Evolutionary conservation across 2,888 invertebrate genomes (phyloP), one percentile per base, ranked within the genome.

Genomic region (Danaus chrysippus): DNA sequence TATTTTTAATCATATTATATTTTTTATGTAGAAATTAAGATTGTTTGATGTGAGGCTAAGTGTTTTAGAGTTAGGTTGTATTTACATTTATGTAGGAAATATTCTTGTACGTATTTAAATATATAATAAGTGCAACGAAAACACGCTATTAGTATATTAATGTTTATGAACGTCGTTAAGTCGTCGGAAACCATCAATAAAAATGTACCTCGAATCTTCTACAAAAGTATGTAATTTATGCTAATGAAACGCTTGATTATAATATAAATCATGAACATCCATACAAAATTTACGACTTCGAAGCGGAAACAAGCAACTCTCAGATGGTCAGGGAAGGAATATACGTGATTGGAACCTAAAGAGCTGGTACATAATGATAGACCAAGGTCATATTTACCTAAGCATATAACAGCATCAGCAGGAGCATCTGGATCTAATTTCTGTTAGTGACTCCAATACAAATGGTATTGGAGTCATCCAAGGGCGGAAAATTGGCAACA

Each of bases 351-450:
- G 57, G 67, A 67, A 67, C 54, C 64, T 65, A 68, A 75, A 73
- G 72, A 71, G 73, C 71, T 73, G 54, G 65, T 55, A 64, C 19
- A 46, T 58, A 60, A 49, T 44, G 43, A 53, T 56, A 23, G 56
- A n/a, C 43, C 79, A 83, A 82, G 81, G 79, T 78, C 77, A 75
- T 67, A 69, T 75, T 77, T 85, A 88, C 87, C 87, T 87, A 78
- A 88, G 78, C 86, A 86, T 79, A 81, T 83, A 82, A 77, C 76
- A 69, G 75, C 73, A 65, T 75, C 74, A 64, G 73, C 73, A 69
- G 72, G 62, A 71, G 73, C 68, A 65, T 72, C 66, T 75, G 77
- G 76, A 76, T 68, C 71, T 73, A 71, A 68, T 76, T 73, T 70
- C 73, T 75, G 70, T 73, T 73, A 62, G 67, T 68, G 67, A 69